Evolutionary conservation across 2,888 invertebrate genomes (phyloP), one percentile per base, ranked within the genome.

Genomic region (Punctoribates punctum): DNA sequence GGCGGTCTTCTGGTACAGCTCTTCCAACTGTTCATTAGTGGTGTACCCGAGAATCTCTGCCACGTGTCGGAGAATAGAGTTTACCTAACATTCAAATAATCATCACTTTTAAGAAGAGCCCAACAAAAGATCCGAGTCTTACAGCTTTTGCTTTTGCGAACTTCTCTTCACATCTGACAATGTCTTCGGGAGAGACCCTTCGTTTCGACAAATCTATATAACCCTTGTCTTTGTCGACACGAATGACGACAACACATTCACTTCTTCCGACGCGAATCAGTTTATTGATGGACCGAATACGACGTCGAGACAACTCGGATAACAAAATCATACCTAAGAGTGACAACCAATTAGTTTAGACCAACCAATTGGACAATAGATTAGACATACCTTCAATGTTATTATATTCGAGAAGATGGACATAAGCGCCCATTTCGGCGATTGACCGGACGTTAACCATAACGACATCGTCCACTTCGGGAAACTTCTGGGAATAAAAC

Each of bases 361-460:
- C 5, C 13, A 73, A 20, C 34, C 27, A 20, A 74, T n/a, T 9
- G 25, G 48, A 20, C 13, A 73, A 20, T 23, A 15, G 27, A 74
- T n/a, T 9, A 42, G 48, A 20, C 78, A 79, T 84, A 76, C 82
- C 97, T 85, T 99, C 98, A 81, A 97, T 99, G 83, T 97, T 96
- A 85, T 99, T 97, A 84, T 99, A 99, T 86, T 99, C 99, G 79
- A 98, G 86, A 78, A 99, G 86, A 84, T 96, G 94, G 20, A 99
- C 99, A 85, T 99, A 99, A 1, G 98, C 99, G 78, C 99, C 99
- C 98, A 99, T 99, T 87, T 99, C 98, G 23, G 97, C 98, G 82
- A 99, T 99, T 79, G 95, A 85, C 65, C 95, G 88, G 3, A 99
- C 98, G 83, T 96, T 99, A 34, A 97, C 98, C 96, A 98, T 96